Base-by-base conservation (phyloP, 2,113 vertebrate species). In the Ploceus nigricollis region DNA sequence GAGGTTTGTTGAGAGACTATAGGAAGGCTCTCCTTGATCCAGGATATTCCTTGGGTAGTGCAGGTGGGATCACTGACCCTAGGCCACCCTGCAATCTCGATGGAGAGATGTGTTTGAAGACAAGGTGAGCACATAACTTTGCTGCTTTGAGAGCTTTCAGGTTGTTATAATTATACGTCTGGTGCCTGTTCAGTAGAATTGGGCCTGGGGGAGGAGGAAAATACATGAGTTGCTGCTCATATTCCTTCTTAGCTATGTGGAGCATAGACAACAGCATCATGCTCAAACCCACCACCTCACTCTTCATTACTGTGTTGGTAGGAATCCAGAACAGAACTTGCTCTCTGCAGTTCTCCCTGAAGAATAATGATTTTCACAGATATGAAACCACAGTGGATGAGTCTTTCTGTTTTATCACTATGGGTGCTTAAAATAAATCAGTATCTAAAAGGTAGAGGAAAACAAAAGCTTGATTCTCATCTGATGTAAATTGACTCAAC, bases 371-470 rank as follows among this genome's bases (percentile, higher is more conserved):
- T 27, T 81, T 96, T 83, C 79, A 81, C 47, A 83, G 56, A 58
- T 90, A 81, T 33, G 56, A 95, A 88, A 42, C 31, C 63, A 48
- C 53, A 92, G 72, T 57, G 60, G 64, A 63, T 87, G n/a, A 81
- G 58, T 83, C 42, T 69, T 79, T 87, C 75, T 92, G 56, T 63
- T 94, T 91, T 78, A 91, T 77, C 54, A 30, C 57, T 93, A 60
- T 66, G 37, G 47, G 48, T 86, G 63, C 82, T 86, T 96, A 95
- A 96, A 94, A 93, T 92, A 93, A 93, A 83, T 63, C 85, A 68
- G 24, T 77, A 42, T 82, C 53, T 77, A 60, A 93, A 94, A 93
- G 51, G 60, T 35, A 89, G 66, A 48, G 51, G 71, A 60, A 95
- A 92, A 94, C 75, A 88, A 95, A 91, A 88, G 68, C 82, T 77